Percentiles rank a stretch among this genome's conserved stretches.
Conservation (phyloP, 2,113 vertebrate species). For the Eolophus roseicapilla region DNA sequence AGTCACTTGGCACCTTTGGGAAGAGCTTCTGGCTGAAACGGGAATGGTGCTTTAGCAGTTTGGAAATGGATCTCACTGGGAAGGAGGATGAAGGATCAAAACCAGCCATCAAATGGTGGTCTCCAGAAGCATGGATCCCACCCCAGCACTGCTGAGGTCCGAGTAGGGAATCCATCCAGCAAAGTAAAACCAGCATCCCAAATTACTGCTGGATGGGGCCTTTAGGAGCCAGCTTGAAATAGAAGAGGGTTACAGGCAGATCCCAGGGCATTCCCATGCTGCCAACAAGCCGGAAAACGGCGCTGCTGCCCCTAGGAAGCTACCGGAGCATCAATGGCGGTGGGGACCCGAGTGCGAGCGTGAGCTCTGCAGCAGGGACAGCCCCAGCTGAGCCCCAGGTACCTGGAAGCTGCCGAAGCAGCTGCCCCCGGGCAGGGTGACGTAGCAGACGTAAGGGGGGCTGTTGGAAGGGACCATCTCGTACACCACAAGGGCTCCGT, state of each 20-base stretch:
- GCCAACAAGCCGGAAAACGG: not conserved
- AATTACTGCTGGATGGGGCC: accelerated
- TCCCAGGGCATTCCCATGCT: not conserved
- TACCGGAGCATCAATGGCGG: not conserved
- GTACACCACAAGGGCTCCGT: constrained; percentile 96
- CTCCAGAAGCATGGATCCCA: not conserved
- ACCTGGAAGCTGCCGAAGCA: constrained; percentile 99
- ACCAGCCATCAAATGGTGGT: not conserved
- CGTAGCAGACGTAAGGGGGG: constrained; percentile 94
- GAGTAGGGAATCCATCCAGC: not conserved
- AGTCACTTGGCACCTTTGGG: not conserved
- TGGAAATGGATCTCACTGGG: not conserved
- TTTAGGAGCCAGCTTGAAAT: not conserved
- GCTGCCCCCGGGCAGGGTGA: constrained; percentile 95
- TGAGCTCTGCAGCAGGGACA: not conserved
- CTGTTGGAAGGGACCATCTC: constrained; percentile 96
- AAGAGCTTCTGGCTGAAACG: not conserved
- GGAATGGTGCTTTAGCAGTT: not conserved
- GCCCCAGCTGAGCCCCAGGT: not conserved
- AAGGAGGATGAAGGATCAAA: not conserved
- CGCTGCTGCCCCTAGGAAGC: too few relatives aligned
- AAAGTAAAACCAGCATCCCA: not conserved
- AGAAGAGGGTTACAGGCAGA: not conserved
- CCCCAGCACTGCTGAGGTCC: not conserved
- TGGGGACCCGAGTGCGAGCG: not conserved